Evolutionary conservation across 2,888 invertebrate species (phyloP), one percentile per base, ranked within the genome.

Genomic region (Molanna angustata): DNA sequence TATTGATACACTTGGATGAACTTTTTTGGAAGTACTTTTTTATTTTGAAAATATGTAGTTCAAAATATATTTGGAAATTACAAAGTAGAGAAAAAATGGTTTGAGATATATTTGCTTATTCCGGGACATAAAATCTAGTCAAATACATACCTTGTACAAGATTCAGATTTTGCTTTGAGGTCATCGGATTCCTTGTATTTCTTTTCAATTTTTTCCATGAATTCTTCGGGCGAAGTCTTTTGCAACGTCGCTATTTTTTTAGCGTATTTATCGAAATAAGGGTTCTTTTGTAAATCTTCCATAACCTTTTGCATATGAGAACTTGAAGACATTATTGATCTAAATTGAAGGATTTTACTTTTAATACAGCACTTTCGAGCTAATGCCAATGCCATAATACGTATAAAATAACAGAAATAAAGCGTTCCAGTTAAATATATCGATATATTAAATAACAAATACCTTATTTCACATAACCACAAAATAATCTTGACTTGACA

Each of bases 201-300:
- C 21, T 72, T 72, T 63, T 86, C 85, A 9, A 88, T 68, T 58
- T 83, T 76, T 22, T 80, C 70, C 40, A 85, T 62, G 64, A 90
- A 88, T 66, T 89, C 88, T 61, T 86, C 84, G 0, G 90, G 89
- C 2, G 85, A 83, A 0, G 84, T 84, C 67, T 86, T 74, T 66
- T 90, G 89, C 16, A 90, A 66, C 54, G 80, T 74, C 0, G 86
- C 80, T 58, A 93, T 88, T 67, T 90, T 89, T 1, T 78, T 70
- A 0, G 89, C 84, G 71, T 93, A 93, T 65, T 92, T 93, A 14
- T 85, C 85, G 64, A 77, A 92, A 66, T 86, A 92, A 0, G 91
- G 90, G 72, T 92, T 93, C 3, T 66, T 69, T 65, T 80, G 73
- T 53, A 82, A 65, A 59, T 80, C 76, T 57, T 82, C 81, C 44